Conservation (phyloP, 2,113 vertebrate species). For the Etia nguti region DNA sequence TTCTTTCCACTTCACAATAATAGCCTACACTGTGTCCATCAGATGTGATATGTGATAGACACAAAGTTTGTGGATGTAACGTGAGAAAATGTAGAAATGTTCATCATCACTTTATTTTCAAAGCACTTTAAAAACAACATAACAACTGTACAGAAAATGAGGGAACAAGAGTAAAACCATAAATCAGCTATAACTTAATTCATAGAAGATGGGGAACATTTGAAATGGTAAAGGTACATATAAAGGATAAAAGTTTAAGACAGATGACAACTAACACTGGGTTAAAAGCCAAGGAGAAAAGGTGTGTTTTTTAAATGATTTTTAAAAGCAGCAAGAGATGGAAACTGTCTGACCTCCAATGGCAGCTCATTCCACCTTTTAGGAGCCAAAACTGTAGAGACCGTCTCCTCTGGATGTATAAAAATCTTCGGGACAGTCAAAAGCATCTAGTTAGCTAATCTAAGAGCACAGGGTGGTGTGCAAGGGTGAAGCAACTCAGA, state of each 20-base stretch:
- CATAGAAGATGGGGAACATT: not conserved
- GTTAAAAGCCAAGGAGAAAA: not conserved
- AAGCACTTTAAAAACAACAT: not conserved
- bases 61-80: not conserved
- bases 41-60: no score
- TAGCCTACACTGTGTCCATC: not conserved
- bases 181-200: not conserved
- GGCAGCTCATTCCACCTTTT: not conserved
- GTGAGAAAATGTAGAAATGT: not conserved
- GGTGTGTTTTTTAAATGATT: not conserved
- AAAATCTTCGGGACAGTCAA: not conserved
- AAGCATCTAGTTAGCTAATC: not conserved
- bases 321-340: not conserved
- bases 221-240: not conserved
- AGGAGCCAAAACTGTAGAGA: not conserved
- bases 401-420: not conserved
- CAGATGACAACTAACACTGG: fast-evolving
- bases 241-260: not conserved
- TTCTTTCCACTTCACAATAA: not conserved
- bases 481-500: not conserved
- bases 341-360: not conserved
- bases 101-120: not conserved
- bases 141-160: not conserved
- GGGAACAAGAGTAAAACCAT: not conserved
- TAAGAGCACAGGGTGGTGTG: not conserved